Conservation (phyloP, 2,113 vertebrate species). For the Macaca mulatta region DNA sequence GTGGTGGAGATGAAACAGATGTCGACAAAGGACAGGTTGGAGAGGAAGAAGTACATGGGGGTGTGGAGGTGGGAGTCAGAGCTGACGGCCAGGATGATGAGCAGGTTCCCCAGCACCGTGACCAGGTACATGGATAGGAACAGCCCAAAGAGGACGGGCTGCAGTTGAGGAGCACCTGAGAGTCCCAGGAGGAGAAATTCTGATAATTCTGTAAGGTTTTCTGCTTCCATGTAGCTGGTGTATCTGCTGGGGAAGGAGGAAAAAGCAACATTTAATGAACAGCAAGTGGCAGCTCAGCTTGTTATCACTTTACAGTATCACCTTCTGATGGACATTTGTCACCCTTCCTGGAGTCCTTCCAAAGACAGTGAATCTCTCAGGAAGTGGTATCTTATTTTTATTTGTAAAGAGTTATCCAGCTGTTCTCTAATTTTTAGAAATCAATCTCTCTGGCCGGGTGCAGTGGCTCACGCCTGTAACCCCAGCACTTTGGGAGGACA, state of each 20-base stretch:
- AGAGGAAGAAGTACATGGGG: conserved; percentile 6
- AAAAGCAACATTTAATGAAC: background rate
- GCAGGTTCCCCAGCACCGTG: background rate
- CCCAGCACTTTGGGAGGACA: too few relatives aligned
- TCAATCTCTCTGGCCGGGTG: too few relatives aligned
- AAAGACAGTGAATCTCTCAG: background rate
- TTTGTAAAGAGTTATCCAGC: background rate
- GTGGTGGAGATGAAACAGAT: background rate
- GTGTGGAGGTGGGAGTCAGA: background rate
- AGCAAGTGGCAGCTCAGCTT: too few relatives aligned
- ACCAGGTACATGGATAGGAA: too few relatives aligned
- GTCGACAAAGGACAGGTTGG: background rate
- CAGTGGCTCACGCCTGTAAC: too few relatives aligned
- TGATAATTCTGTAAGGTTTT: background rate
- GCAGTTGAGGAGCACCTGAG: background rate
- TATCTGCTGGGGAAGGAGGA: background rate
- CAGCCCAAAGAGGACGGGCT: background rate
- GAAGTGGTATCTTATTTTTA: background rate
- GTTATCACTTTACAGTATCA: too few relatives aligned
- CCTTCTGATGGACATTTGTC: too few relatives aligned
- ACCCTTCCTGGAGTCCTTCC: background rate
- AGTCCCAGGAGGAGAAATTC: conserved; percentile 29
- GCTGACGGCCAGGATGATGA: background rate
- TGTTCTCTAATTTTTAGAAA: too few relatives aligned
- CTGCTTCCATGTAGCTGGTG: background rate